Conservation (phyloP, 2,113 vertebrate species). For the Telmatochromis sp. region DNA sequence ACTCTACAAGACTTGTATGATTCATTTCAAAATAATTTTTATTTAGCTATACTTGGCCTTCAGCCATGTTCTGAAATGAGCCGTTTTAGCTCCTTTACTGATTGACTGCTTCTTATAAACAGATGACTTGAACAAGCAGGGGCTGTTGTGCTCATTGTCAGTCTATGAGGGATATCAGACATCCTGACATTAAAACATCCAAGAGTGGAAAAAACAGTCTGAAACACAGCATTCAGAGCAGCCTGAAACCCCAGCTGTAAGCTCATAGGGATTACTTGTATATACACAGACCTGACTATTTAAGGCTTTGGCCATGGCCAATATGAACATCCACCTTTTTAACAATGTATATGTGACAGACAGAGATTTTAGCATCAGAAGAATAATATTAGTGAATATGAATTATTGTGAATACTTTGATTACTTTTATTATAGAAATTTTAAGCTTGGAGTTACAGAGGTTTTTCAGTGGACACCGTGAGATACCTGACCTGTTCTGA, state of each 20-base stretch:
- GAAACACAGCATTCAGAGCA: background rate
- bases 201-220: background rate
- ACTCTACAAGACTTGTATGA: background rate
- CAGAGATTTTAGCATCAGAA: background rate
- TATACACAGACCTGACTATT: background rate
- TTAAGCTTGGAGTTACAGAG: background rate
- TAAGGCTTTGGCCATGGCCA: background rate
- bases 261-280: background rate
- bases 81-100: background rate
- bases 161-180: background rate
- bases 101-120: background rate
- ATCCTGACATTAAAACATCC: background rate
- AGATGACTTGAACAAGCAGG: background rate
- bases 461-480: background rate
- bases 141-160: background rate
- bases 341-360: background rate
- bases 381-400: background rate
- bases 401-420: background rate
- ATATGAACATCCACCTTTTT: background rate
- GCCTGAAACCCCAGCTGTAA: background rate
- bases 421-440: background rate
- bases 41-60: background rate
- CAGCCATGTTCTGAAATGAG: background rate
- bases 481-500: background rate
- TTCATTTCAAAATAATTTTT: background rate